Percentiles rank a stretch among this genome's conserved stretches.
Evolutionary conservation across 2,797 vertebrate species (phyloP).

Genomic region (Lycodopsis pacificus): DNA sequence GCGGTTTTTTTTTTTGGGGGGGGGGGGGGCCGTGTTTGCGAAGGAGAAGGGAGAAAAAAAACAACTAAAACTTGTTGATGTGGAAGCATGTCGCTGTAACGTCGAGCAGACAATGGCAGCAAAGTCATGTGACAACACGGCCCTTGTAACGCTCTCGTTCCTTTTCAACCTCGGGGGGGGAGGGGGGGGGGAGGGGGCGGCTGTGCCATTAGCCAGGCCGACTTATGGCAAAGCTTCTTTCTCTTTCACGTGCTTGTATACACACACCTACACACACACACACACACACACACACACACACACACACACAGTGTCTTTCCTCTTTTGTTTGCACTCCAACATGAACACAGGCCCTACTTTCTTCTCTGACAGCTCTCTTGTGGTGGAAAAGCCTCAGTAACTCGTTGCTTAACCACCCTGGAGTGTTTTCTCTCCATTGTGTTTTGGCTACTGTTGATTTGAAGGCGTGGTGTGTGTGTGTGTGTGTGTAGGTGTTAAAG

Average conservation of each 20-base stretch:
- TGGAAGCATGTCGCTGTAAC: slow-evolving; percentile 30
- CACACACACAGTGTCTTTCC: slow-evolving; percentile 59
- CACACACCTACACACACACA: slow-evolving; percentile 28
- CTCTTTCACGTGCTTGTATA: not conserved
- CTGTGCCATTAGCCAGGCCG: slow-evolving; percentile 62
- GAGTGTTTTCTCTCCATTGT: slow-evolving; percentile 71
- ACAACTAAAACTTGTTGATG: slow-evolving; percentile 21
- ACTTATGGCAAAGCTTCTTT: slow-evolving; percentile 61
- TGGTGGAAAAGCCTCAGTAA: slow-evolving; percentile 77
- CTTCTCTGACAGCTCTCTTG: slow-evolving; percentile 78
- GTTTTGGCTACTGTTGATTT: slow-evolving; percentile 72
- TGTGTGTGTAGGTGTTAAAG: slow-evolving; percentile 46
- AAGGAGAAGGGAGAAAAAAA: not conserved
- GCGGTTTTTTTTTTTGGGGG: not conserved
- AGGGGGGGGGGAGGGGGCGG: not conserved
- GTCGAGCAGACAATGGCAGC: slow-evolving; percentile 26
- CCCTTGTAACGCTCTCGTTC: slow-evolving; percentile 63
- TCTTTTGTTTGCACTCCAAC: slow-evolving; percentile 78
- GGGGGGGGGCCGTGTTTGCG: slow-evolving; percentile 17
- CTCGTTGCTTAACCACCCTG: slow-evolving; percentile 74
- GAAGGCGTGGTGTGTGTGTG: slow-evolving; percentile 42
- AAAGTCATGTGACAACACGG: slow-evolving; percentile 52
- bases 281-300: slow-evolving; percentile 51
- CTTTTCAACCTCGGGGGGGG: slow-evolving; percentile 60
- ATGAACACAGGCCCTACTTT: slow-evolving; percentile 75